Conservation (phyloP, 2,113 vertebrate species). For the Macrotis lagotis region DNA sequence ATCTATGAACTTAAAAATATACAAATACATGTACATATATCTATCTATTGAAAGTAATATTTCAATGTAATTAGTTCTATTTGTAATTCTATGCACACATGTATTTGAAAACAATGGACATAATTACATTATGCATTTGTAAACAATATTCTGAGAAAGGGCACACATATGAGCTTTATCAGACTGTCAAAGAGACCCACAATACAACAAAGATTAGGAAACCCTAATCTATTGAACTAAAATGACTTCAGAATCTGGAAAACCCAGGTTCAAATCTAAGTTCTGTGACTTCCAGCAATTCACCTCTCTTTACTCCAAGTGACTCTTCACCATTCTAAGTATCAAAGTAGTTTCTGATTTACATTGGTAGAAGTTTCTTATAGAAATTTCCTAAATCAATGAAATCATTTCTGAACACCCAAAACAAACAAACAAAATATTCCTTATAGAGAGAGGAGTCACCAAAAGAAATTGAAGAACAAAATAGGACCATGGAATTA, state of each 20-base stretch:
- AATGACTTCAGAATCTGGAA: background rate
- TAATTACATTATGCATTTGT: too few species aligned
- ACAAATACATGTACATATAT: background rate
- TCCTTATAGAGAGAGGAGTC: background rate
- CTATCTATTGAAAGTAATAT: too few species aligned
- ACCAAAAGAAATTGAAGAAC: background rate
- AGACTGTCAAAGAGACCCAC: background rate
- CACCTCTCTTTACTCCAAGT: background rate
- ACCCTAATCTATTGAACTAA: background rate
- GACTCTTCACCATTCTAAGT: background rate
- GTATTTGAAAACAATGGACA: too few species aligned
- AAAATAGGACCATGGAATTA: background rate
- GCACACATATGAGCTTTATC: background rate
- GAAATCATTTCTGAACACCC: background rate
- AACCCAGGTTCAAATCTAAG: background rate
- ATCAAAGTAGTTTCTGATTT: background rate
- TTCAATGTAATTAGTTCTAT: background rate
- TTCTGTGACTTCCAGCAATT: background rate
- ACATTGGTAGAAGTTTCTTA: background rate
- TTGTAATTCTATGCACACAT: background rate
- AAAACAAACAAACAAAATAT: background rate
- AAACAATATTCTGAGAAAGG: background rate
- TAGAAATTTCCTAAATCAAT: too few species aligned
- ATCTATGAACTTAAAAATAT: background rate
- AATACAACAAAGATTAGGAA: background rate